Evolutionary conservation across 2,888 invertebrate species (phyloP), one percentile per base, ranked within the genome.

Genomic region (Sericinus montela): DNA sequence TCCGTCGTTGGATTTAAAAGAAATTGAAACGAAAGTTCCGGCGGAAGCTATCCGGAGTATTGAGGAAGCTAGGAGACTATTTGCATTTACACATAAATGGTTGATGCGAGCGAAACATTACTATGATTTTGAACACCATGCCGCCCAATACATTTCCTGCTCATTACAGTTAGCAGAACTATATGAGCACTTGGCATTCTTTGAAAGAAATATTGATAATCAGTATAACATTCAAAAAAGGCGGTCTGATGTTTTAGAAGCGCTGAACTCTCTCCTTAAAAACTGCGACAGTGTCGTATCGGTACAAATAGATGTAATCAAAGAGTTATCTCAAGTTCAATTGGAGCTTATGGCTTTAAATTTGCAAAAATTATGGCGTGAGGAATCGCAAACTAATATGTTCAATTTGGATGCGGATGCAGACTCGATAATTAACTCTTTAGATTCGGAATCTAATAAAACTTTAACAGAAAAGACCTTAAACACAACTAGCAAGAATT

Each of bases 121-220:
- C 63, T 92, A 91, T 55, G 91, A 90, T 47, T 80, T 92, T 36
- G 86, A 91, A 51, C 90, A 91, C 56, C 87, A 89, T 61, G 89
- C 91, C 0, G 79, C 90, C 29, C 91, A 91, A 57, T 91, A 90
- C 58, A 90, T 92, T 46, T 90, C 91, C 36, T 88, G 90, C 51
- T 88, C 91, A 1, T 66, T 92, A 54, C 91, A 92, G 64, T 67
- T 91, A 37, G 93, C 93, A 35, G 92, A 92, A 60, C 70, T 93
- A 10, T 94, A 92, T 65, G 91, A 92, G 58, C 90, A 91, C 62
- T 78, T 95, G 44, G 91, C 93, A 0, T 93, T 93, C 70, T 95
- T 94, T 75, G 95, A 95, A 71, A 81, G 89, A 32, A 92, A 93
- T 64, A 82, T 93, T 35, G 94, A 94, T 53, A 79, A 75, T 52